Conservation (phyloP, 2,888 invertebrate genomes). For the Anaspis maculata region DNA sequence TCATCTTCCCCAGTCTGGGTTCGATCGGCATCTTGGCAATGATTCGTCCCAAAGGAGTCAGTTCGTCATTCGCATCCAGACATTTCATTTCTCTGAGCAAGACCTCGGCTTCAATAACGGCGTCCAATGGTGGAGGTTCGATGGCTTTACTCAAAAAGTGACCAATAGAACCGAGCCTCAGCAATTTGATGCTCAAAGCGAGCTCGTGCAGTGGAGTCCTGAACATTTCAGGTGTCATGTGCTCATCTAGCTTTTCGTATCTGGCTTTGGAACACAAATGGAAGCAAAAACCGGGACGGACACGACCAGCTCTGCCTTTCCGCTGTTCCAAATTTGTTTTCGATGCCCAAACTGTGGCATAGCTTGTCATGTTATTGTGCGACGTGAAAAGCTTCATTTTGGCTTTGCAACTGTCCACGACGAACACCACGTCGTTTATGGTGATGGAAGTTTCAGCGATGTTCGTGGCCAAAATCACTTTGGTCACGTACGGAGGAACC, state of each 20-base stretch:
- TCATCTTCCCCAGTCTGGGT: constrained; percentile 95
- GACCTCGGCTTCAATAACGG: constrained; percentile 96
- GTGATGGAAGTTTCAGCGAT: constrained; percentile 98
- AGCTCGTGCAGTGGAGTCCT: constrained; percentile 93
- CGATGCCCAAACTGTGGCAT: constrained; percentile 95
- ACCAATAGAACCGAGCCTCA: constrained; percentile 85
- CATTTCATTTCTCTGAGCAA: constrained; percentile 78
- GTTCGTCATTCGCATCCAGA: constrained; percentile 73
- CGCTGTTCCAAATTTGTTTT: constrained; percentile 91
- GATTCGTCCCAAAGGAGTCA: constrained; percentile 89
- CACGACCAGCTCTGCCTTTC: constrained; percentile 89
- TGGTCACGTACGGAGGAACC: constrained; percentile 75
- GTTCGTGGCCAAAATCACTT: constrained; percentile 94
- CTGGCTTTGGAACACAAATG: constrained; percentile 74
- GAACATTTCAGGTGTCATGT: constrained; percentile 96
- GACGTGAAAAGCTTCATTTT: constrained; percentile 97
- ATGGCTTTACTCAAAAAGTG: constrained; percentile 92
- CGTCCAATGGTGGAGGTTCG: constrained; percentile 94
- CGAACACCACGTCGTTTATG: constrained; percentile 96
- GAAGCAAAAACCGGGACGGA: constrained; percentile 88
- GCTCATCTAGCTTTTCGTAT: constrained; percentile 69
- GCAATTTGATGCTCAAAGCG: constrained; percentile 81
- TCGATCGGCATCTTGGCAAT: constrained; percentile 93
- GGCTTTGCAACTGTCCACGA: constrained; percentile 94
- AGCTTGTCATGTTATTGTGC: constrained; percentile 98